A percentile compares a stretch with the other conserved stretches of the same genome.
phyloP scores from a whole-genome alignment of 2,888 invertebrate species.

The Himalopsyche kuldschensis region DNA sequence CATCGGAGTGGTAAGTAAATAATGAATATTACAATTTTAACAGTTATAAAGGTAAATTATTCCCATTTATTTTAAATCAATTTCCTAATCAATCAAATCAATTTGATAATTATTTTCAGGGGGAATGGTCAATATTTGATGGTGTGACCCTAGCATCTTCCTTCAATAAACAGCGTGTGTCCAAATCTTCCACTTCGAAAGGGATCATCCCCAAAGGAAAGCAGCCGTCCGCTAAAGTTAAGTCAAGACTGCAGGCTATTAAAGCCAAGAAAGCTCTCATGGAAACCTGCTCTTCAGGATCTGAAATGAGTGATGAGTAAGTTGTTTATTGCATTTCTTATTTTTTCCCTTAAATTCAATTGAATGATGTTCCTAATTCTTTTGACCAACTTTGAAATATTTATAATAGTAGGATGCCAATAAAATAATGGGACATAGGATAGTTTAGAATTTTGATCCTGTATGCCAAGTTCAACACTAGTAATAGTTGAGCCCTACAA shows the following conservation, averaged over 20 bases:
- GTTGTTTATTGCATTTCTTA: slow-evolving; percentile 6
- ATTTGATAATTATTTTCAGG: slow-evolving; percentile 7
- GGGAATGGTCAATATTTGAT: slow-evolving; percentile 37
- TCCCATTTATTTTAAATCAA: no score
- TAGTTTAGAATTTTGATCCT: no score
- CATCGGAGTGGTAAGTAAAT: slow-evolving; percentile 30
- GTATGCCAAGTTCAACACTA: no score
- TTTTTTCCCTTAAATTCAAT: no score
- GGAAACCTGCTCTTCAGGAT: slow-evolving; percentile 37
- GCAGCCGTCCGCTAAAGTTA: slow-evolving; percentile 34
- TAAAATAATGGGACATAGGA: not conserved
- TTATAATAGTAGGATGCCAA: not conserved
- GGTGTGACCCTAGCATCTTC: slow-evolving; percentile 19
- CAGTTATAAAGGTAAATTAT: no score
- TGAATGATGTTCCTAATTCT: not conserved
- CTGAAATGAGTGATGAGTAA: slow-evolving; percentile 38
- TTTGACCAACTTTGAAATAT: no score
- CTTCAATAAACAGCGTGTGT: slow-evolving; percentile 4
- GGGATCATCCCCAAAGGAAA: slow-evolving; percentile 21
- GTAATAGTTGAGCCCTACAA: no score
- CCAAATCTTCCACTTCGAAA: slow-evolving; percentile 13
- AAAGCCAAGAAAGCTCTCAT: slow-evolving; percentile 37
- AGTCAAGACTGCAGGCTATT: slow-evolving; percentile 35
- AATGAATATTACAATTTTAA: no score
- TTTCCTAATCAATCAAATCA: no score